A percentile compares a stretch with the other conserved stretches of the same genome.
phyloP scores from a whole-genome alignment of 2,888 invertebrate species.

The Caradrina kadenii region DNA sequence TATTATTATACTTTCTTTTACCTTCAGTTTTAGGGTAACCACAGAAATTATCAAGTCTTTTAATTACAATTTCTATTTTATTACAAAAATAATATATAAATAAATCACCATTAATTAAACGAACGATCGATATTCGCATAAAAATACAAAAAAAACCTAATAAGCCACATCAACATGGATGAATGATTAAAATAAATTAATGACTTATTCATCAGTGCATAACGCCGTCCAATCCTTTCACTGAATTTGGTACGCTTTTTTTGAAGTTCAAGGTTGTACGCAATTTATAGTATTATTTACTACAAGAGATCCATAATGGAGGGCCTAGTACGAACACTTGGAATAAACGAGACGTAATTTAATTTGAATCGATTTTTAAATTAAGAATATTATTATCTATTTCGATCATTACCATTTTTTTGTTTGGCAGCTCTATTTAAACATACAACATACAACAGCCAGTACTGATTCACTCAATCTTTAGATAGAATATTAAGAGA shows the following conservation, averaged over 20 bases:
- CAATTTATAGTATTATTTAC: constrained; percentile 6
- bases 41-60: not conserved
- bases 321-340: too few relatives aligned
- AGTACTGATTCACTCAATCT: too few relatives aligned
- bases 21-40: constrained; percentile 5
- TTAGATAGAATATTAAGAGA: too few relatives aligned
- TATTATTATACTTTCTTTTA: too few relatives aligned
- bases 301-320: not conserved
- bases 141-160: not conserved
- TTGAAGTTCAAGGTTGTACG: constrained; percentile 59
- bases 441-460: too few relatives aligned
- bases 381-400: too few relatives aligned
- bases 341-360: too few relatives aligned
- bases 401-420: too few relatives aligned
- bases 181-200: not conserved
- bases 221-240: constrained; percentile 55
- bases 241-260: constrained; percentile 30
- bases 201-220: constrained; percentile 7
- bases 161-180: not conserved
- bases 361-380: too few relatives aligned
- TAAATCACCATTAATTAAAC: not conserved
- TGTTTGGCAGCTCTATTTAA: too few relatives aligned
- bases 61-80: not conserved
- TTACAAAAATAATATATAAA: not conserved
- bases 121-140: not conserved